Evolutionary conservation across 2,888 invertebrate species (phyloP).

Genomic region (Cephus spinipes): DNA sequence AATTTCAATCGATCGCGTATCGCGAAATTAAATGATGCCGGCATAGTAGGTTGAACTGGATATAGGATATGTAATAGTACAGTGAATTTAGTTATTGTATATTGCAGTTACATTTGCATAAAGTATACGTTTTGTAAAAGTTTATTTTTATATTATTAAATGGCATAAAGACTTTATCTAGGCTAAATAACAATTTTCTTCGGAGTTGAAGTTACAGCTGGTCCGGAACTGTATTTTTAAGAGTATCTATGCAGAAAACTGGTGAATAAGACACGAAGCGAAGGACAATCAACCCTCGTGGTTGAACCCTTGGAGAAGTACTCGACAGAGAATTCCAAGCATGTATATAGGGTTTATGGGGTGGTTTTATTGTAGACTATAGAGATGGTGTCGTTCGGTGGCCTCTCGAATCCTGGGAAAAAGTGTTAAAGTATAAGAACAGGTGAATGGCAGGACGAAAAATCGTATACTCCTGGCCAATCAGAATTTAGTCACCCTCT

Average conservation of each 20-base stretch:
- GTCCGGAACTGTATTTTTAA: background rate
- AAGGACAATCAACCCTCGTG: constrained; percentile 57
- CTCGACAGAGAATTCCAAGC: background rate
- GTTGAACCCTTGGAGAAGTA: background rate
- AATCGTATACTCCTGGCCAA: background rate
- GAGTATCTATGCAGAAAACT: constrained; percentile 25
- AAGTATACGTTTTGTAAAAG: no score
- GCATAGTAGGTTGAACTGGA: no score
- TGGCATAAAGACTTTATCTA: background rate
- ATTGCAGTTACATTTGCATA: no score
- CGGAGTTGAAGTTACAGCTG: background rate
- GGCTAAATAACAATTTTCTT: background rate
- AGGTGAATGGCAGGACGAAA: background rate
- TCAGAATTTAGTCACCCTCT: background rate
- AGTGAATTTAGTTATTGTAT: no score
- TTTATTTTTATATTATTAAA: background rate
- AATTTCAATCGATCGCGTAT: no score
- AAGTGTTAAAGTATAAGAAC: background rate
- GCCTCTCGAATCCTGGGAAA: background rate
- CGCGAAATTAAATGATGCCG: no score
- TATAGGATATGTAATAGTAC: no score
- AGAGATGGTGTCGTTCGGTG: background rate
- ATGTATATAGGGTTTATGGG: background rate
- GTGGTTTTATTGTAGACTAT: background rate
- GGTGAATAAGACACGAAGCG: constrained; percentile 58